Percentiles rank a stretch among this genome's conserved stretches.
Conservation (phyloP, 1,140 invertebrate species). For the Oedothorax gibbosus region DNA sequence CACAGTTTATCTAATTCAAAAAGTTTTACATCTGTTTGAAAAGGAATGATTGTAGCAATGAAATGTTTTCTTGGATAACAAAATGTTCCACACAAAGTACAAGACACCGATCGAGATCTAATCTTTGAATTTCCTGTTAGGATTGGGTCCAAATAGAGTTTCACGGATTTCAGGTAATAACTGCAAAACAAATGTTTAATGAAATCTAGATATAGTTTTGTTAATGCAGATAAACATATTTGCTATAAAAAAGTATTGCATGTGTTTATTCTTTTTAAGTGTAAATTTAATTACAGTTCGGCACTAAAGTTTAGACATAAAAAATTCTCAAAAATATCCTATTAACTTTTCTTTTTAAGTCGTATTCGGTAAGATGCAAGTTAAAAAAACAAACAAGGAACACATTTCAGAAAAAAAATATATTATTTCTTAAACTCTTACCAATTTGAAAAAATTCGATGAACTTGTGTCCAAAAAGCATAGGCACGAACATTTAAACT, state of each 20-base stretch:
- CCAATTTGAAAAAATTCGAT: too few species aligned
- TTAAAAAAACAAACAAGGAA: too few species aligned
- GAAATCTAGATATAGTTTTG: not conserved
- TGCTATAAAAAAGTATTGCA: not conserved
- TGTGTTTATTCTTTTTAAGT: too few species aligned
- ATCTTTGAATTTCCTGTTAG: slow-evolving; percentile 96
- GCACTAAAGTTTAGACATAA: too few species aligned
- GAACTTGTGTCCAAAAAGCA: too few species aligned
- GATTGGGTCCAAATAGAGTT: slow-evolving; percentile 93
- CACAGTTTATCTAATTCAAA: not conserved
- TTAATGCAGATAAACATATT: slow-evolving; percentile 1
- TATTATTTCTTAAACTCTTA: too few species aligned
- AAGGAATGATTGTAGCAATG: slow-evolving; percentile 19
- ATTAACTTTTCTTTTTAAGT: too few species aligned
- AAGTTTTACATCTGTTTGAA: not conserved
- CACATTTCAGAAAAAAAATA: too few species aligned
- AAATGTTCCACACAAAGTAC: not conserved
- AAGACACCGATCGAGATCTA: slow-evolving; percentile 70
- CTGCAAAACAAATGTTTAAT: slow-evolving; percentile 65
- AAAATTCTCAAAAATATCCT: too few species aligned
- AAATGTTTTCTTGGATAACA: slow-evolving; percentile 34
- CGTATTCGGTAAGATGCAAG: too few species aligned
- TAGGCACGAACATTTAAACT: too few species aligned
- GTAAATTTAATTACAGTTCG: too few species aligned
- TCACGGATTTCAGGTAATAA: slow-evolving; percentile 93